Percentiles rank a stretch among this genome's conserved stretches.
phyloP scores from a whole-genome alignment of 2,113 vertebrate genomes.

The Macaca nemestrina region DNA sequence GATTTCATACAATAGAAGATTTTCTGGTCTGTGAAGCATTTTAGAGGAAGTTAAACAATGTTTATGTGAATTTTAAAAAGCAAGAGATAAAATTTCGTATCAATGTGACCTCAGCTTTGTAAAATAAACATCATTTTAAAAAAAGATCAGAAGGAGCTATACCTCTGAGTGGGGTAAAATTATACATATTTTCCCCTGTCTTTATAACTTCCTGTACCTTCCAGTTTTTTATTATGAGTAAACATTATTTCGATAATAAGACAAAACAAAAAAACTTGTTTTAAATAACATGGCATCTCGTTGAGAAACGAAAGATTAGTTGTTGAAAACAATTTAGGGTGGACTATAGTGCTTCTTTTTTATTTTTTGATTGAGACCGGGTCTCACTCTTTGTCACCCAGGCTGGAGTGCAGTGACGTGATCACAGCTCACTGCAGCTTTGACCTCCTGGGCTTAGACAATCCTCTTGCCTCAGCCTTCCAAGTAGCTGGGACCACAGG shows the following conservation, averaged over 20 bases:
- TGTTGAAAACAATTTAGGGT: neutral
- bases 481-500: too few relatives aligned
- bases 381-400: too few relatives aligned
- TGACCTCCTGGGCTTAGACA: too few relatives aligned
- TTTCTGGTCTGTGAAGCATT: neutral
- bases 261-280: neutral
- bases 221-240: neutral
- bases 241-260: slow-evolving; percentile 7
- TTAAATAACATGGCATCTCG: neutral
- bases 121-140: slow-evolving; percentile 16
- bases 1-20: neutral
- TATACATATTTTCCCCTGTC: neutral
- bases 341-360: too few relatives aligned
- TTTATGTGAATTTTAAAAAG: neutral
- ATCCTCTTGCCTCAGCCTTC: too few relatives aligned
- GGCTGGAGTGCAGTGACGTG: too few relatives aligned
- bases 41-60: slow-evolving; percentile 7
- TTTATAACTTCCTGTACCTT: neutral
- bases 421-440: too few relatives aligned
- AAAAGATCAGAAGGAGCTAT: neutral
- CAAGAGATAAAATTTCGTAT: neutral
- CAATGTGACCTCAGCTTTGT: neutral
- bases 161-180: neutral
- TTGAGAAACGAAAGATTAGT: neutral
- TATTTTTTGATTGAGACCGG: too few relatives aligned